A percentile compares a stretch with the other conserved stretches of the same genome.
phyloP scores from a whole-genome alignment of 1,140 invertebrate genomes.

The Maniola jurtina region DNA sequence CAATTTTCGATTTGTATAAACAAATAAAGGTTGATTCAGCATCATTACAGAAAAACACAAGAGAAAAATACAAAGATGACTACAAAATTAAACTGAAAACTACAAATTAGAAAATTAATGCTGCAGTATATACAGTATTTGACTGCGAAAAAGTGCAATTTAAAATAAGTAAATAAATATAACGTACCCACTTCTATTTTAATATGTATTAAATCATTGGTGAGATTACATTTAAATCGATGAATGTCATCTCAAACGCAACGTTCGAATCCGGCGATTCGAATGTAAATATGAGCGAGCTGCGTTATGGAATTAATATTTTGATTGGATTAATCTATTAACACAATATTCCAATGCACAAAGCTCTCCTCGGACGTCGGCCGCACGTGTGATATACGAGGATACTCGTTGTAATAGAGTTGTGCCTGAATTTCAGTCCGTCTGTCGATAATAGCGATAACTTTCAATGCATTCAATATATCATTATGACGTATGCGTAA shows the following conservation, averaged over 20 bases:
- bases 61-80: no score
- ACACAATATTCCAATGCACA: constrained; percentile 60
- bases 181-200: no score
- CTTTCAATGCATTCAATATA: constrained; percentile 6
- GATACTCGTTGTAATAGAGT: constrained; percentile 10
- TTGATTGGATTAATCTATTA: constrained; percentile 76
- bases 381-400: constrained; percentile 26
- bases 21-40: no score
- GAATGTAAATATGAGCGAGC: constrained; percentile 68
- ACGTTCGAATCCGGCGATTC: constrained; percentile 59
- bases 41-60: no score
- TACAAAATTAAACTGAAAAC: no score
- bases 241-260: constrained; percentile 56
- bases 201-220: not conserved
- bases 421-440: constrained; percentile 11
- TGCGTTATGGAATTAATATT: constrained; percentile 72
- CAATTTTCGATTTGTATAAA: no score
- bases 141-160: no score
- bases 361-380: constrained; percentile 42
- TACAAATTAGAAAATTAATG: no score
- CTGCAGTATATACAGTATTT: no score
- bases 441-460: constrained; percentile 20
- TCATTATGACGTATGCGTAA: constrained; percentile 11
- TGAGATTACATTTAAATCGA: constrained; percentile 41
- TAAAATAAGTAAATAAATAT: no score